Percentiles rank a stretch among this genome's conserved stretches.
Conservation (phyloP, 2,113 vertebrate species). For the Tyto alba region DNA sequence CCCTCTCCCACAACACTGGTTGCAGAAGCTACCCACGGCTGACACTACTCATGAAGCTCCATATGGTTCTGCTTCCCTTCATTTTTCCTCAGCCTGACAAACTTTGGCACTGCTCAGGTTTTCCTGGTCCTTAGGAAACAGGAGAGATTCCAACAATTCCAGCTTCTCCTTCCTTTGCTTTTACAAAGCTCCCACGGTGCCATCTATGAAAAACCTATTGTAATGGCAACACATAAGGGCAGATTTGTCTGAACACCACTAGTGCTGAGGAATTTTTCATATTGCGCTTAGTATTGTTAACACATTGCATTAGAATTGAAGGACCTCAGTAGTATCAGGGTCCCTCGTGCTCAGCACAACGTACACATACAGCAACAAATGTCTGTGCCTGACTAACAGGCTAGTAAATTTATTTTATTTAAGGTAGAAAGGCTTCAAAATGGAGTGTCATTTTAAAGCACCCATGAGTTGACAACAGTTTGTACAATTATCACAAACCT, state of each 20-base stretch:
- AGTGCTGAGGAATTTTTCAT: neutral
- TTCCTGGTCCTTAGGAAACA: slow-evolving; percentile 9
- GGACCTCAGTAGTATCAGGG: neutral
- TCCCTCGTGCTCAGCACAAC: neutral
- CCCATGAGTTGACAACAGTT: neutral
- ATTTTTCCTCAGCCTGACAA: slow-evolving; percentile 9
- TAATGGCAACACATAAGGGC: neutral
- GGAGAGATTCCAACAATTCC: neutral
- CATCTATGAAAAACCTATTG: neutral
- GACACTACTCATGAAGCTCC: slow-evolving; percentile 21
- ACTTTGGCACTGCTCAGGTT: slow-evolving; percentile 11
- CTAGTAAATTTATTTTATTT: neutral
- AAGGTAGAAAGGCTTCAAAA: slow-evolving; percentile 13
- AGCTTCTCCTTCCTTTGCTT: neutral
- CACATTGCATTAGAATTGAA: neutral
- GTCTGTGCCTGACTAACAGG: neutral
- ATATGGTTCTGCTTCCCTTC: slow-evolving; percentile 30
- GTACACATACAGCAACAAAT: neutral
- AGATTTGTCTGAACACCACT: neutral
- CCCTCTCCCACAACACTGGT: neutral
- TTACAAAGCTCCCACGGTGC: neutral
- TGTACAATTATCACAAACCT: neutral
- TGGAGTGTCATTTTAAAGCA: neutral
- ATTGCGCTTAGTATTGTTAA: neutral
- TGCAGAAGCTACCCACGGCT: slow-evolving; percentile 37